Evolutionary conservation across 1,140 invertebrate genomes (phyloP), one percentile per base, ranked within the genome.

Genomic region (Adelges cooleyi): DNA sequence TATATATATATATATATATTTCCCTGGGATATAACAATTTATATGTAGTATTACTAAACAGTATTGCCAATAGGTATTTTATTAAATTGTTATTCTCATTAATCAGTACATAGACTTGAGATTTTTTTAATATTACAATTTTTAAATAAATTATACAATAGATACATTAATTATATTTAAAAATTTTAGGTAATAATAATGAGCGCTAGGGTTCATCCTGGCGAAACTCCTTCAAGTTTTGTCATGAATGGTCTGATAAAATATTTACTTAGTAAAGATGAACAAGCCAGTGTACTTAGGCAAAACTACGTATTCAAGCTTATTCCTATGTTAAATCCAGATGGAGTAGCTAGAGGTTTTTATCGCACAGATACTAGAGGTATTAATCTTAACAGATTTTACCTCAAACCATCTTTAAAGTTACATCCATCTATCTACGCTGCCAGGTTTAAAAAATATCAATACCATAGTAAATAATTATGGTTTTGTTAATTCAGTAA

Each of bases 171-270:
- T 23, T 13, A 33, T 54, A 15, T 20, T 48, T 10, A 13, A 38
- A 27, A 27, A 48, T 73, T 73, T 20, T 71, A 86, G 84, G 78
- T 90, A 1, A 82, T 92, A 62, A 90, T 97, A 74, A 76, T 98
- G 68, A 91, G 87, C 66, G 89, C 90, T 4, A 80, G 92, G 70
- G 92, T 96, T 50, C 92, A 96, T 80, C 92, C 86, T 22, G 93
- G 92, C 15, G 93, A 97, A 78, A 93, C 90, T 18, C 93, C 94
- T 59, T 88, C 90, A 6, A 92, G 87, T 74, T 95, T 94, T 80
- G 90, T 96, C 15, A 85, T 96, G 76, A 92, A 94, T 75, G 93
- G 94, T 17, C 85, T 94, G 67, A 77, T 95, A 11, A 86, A 90
- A 72, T 84, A 90, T 40, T 72, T 89, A 52, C 72, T 95, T 5